Base-by-base conservation (phyloP, 2,888 invertebrate genomes). In the Papilio elwesi region DNA sequence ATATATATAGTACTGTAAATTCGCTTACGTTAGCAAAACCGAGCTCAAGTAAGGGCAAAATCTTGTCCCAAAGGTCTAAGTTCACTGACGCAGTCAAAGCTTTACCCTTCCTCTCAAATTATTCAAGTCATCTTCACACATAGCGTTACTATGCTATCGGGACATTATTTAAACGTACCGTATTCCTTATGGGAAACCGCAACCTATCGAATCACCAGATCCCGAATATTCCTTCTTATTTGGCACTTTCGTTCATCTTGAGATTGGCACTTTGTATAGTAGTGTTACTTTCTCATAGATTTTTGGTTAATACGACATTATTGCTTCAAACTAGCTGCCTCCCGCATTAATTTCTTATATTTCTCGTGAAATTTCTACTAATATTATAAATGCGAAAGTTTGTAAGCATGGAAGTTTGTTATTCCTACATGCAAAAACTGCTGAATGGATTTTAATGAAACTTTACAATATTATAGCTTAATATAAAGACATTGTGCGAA, bases 111-210 rank as follows among this genome's bases (percentile, higher is more conserved):
- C 49, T 68, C 0, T 38, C 11, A 68, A 68, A 68, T 68, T 59
- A 68, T 68, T 59, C 68, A 68, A 68, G 59, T 63, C 26, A 49
- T 49, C 47, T 47, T 51, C 68, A 13, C 49, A 62, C 38, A 49
- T 66, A 43, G 16, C 9, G 15, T 16, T 26, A 16, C 15, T 43
- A 13, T 68, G 15, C 8, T 9, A 9, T 47, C 57, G 26, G 59
- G 57, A 51, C 38, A 51, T 38, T 59, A 57, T 59, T 59, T 59
- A 68, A 59, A 49, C 36, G n/a, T 48, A n/a, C 43, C 67, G 6
- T 68, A 68, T 68, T 51, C 68, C 68, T 68, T 68, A 26, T 16
- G 68, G 57, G 36, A n/a, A 49, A 59, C 57, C 57, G 26, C 16
- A 38, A 26, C 26, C 26, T 26, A 49, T 59, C 59, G 49, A 11